phyloP scores from a whole-genome alignment of 2,888 invertebrate species.

The Cryptosula pallasiana region DNA sequence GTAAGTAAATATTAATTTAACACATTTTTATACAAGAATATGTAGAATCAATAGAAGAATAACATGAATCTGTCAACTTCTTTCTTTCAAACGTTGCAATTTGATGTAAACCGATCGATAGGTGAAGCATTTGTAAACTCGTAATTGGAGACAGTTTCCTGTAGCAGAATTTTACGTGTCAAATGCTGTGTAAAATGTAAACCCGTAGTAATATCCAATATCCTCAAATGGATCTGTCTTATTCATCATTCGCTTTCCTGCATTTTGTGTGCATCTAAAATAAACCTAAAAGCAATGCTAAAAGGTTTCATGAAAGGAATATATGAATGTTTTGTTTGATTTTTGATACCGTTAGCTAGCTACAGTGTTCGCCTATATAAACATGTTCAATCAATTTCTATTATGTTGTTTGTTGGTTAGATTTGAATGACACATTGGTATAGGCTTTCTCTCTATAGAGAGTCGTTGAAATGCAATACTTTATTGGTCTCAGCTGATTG shows the following conservation, averaged over 20 bases:
- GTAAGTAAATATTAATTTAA: conserved; percentile 22
- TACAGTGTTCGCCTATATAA: neutral
- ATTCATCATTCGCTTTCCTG: conserved; percentile 19
- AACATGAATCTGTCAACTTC: neutral
- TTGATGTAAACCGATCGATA: conserved; percentile 7
- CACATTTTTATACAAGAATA: conserved; percentile 15
- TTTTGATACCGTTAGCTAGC: conserved; percentile 22
- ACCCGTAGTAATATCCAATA: conserved; percentile 16
- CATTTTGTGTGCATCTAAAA: conserved; percentile 15
- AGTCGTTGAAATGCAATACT: conserved; percentile 4
- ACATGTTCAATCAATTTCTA: conserved; percentile 8
- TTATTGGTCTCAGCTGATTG: conserved; percentile 14
- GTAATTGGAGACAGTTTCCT: conserved; percentile 1
- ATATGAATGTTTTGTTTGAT: conserved; percentile 19
- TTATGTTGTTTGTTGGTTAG: conserved; percentile 20
- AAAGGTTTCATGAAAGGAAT: conserved; percentile 8
- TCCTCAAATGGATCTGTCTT: neutral
- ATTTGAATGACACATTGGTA: conserved; percentile 24
- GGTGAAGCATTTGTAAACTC: conserved; percentile 19
- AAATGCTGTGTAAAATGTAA: conserved; percentile 23
- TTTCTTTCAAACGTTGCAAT: conserved; percentile 8
- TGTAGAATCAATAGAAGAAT: conserved; percentile 14
- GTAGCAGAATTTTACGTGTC: conserved; percentile 7
- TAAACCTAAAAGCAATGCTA: conserved; percentile 11
- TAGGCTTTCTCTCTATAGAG: neutral